phyloP scores from a whole-genome alignment of 2,888 invertebrate genomes.

The Acanthosepion pharaonis region DNA sequence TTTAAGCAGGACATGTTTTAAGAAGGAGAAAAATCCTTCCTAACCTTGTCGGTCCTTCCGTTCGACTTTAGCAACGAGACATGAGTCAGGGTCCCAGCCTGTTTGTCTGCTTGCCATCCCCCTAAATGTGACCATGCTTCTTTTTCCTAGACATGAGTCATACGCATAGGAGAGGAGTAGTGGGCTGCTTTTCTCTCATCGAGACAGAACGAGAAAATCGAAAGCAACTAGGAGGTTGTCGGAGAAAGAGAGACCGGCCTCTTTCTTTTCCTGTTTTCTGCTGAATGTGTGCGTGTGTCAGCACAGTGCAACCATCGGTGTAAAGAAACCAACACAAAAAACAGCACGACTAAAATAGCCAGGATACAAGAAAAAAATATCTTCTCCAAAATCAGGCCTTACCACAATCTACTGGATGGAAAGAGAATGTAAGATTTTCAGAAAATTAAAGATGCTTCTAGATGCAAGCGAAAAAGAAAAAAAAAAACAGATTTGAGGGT shows the following conservation, averaged over 20 bases:
- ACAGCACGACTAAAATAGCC: neutral
- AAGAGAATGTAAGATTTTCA: neutral
- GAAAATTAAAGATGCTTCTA: neutral
- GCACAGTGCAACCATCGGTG: neutral
- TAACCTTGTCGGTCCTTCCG: neutral
- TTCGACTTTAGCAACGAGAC: slow-evolving; percentile 33
- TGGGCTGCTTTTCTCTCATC: neutral
- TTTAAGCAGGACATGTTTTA: neutral
- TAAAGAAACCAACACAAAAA: neutral
- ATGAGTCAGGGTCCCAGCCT: slow-evolving; percentile 15
- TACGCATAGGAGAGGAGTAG: neutral
- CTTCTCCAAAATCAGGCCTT: neutral
- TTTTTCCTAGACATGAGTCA: neutral
- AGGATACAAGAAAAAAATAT: neutral
- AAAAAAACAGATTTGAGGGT: neutral
- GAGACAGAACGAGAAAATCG: slow-evolving; percentile 24
- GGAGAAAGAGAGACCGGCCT: slow-evolving; percentile 2
- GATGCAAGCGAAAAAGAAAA: slow-evolving; percentile 11
- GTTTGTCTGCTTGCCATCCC: slow-evolving; percentile 2
- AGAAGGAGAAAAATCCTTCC: slow-evolving; percentile 24
- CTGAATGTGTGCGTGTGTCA: slow-evolving; percentile 6
- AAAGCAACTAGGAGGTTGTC: slow-evolving; percentile 40
- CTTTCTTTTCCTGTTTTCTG: neutral
- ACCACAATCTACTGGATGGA: neutral
- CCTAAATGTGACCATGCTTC: slow-evolving; percentile 18